Conservation (phyloP, 1,140 invertebrate genomes). For the Nebria ingens region DNA sequence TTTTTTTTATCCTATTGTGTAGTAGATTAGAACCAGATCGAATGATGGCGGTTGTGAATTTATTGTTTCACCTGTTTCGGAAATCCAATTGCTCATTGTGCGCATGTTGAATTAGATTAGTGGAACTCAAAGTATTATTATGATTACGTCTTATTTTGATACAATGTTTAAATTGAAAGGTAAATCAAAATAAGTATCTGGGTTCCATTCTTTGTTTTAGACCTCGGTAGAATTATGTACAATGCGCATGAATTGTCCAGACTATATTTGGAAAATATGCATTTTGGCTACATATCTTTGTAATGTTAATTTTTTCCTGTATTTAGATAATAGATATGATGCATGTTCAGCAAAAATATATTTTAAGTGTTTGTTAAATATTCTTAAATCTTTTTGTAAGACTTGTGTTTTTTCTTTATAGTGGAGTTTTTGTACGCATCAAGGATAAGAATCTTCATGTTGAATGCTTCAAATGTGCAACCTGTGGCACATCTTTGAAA, state of each 20-base stretch:
- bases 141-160: too few relatives aligned
- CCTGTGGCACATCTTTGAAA: constrained; percentile 88
- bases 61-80: too few relatives aligned
- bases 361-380: constrained; percentile 10
- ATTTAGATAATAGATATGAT: neutral
- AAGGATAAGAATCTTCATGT: constrained; percentile 94
- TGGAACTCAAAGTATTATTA: too few relatives aligned
- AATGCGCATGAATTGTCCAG: neutral
- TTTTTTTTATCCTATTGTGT: neutral
- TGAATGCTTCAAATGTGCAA: constrained; percentile 94
- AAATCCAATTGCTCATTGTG: too few relatives aligned
- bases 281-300: constrained; percentile 3
- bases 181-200: neutral
- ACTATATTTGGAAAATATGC: neutral
- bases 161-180: too few relatives aligned
- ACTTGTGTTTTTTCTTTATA: constrained; percentile 35
- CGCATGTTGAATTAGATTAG: too few relatives aligned
- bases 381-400: neutral
- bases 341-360: constrained; percentile 1
- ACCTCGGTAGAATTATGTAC: neutral
- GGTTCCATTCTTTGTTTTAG: neutral
- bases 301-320: neutral
- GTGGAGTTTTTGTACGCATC: constrained; percentile 91
- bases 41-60: too few relatives aligned
- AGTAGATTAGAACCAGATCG: too few relatives aligned